Conservation (phyloP, 2,797 vertebrate genomes). For the Coendou prehensilis region DNA sequence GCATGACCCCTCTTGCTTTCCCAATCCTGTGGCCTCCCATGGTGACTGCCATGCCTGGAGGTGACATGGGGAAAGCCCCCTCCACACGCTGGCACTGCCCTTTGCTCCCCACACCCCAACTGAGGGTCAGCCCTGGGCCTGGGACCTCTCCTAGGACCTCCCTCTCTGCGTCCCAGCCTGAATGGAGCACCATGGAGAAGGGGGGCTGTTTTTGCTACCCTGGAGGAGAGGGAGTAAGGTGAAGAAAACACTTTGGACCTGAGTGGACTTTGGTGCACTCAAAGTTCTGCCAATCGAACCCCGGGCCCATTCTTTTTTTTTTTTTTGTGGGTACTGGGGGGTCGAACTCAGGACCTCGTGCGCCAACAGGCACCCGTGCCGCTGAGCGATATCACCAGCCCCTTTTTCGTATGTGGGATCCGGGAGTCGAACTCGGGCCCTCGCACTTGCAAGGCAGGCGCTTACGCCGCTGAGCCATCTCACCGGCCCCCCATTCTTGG, state of each 20-base stretch:
- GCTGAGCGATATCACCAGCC: too few species aligned
- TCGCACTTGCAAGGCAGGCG: too few species aligned
- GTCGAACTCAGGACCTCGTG: too few species aligned
- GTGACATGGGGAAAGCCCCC: not conserved
- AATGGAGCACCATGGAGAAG: fast-evolving
- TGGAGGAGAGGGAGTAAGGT: not conserved
- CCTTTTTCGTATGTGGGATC: too few species aligned
- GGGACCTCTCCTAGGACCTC: not conserved
- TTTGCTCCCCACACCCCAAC: fast-evolving
- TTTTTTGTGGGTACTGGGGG: too few species aligned
- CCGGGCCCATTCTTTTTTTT: not conserved
- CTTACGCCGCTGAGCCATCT: too few species aligned
- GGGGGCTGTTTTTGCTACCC: not conserved
- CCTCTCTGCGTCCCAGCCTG: not conserved
- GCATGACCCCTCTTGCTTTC: conserved; percentile 42
- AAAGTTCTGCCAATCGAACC: not conserved
- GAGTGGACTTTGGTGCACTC: not conserved
- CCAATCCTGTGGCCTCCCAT: not conserved
- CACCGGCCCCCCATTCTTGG: not conserved
- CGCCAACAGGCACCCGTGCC: too few species aligned
- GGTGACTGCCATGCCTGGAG: not conserved
- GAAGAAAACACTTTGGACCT: not conserved
- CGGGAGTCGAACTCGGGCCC: too few species aligned
- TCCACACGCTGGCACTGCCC: not conserved
- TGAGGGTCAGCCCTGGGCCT: not conserved